Evolutionary conservation across 2,888 invertebrate genomes (phyloP).

Genomic region (Nymphalis polychloros): DNA sequence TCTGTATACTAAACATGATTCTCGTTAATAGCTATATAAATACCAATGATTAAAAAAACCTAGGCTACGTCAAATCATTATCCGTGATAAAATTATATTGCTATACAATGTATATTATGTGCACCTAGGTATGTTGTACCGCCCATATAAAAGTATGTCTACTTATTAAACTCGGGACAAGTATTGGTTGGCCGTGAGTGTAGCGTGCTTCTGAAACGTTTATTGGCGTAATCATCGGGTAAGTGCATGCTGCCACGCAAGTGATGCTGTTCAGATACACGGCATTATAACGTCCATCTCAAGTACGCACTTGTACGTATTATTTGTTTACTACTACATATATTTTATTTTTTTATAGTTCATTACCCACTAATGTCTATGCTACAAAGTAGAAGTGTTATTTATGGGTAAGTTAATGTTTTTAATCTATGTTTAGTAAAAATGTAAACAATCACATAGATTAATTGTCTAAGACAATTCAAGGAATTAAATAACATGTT

Average conservation of each 20-base stretch:
- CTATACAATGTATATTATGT: neutral
- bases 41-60: neutral
- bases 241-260: constrained; percentile 28
- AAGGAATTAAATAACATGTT: too few relatives aligned
- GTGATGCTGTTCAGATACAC: constrained; percentile 5
- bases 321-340: neutral
- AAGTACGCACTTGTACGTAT: constrained; percentile 2
- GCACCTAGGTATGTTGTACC: neutral
- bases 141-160: constrained; percentile 5
- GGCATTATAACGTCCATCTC: neutral
- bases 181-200: constrained; percentile 7
- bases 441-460: too few relatives aligned
- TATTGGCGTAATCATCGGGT: constrained; percentile 37
- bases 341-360: too few relatives aligned
- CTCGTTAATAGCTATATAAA: too few relatives aligned
- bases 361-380: too few relatives aligned
- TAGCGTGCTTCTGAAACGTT: constrained; percentile 35
- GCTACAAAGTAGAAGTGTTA: too few relatives aligned
- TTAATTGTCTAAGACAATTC: too few relatives aligned
- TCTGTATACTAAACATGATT: too few relatives aligned
- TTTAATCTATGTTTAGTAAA: too few relatives aligned
- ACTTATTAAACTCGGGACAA: neutral
- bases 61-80: neutral
- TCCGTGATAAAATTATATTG: neutral
- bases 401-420: too few relatives aligned